Percentiles rank a stretch among this genome's conserved stretches.
Evolutionary conservation across 2,888 invertebrate genomes (phyloP).

Genomic region (Tridacna crocea): DNA sequence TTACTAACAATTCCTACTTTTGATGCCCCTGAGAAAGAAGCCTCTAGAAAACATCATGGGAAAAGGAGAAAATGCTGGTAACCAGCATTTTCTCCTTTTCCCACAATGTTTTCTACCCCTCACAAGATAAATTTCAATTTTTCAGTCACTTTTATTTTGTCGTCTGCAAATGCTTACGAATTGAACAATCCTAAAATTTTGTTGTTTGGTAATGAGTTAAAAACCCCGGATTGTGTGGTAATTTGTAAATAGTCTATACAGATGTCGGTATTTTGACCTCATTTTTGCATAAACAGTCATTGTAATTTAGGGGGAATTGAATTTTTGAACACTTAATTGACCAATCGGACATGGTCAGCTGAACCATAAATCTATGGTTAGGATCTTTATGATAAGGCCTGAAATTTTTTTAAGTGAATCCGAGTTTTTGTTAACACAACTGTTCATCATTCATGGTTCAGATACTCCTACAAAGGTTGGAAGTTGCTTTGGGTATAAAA

Average conservation of each 20-base stretch:
- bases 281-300: neutral
- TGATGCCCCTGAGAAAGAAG: too few species aligned
- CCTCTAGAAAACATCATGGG: too few species aligned
- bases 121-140: too few species aligned
- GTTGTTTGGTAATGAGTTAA: too few species aligned
- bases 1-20: too few species aligned
- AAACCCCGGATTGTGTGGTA: too few species aligned
- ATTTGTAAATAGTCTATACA: too few species aligned
- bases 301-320: conserved; percentile 14
- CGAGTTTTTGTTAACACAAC: neutral
- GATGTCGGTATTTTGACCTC: neutral
- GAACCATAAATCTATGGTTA: conserved; percentile 11
- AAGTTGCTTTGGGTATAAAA: neutral
- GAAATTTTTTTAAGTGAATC: conserved; percentile 4
- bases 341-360: conserved; percentile 23
- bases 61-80: too few species aligned
- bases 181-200: neutral
- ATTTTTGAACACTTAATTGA: conserved; percentile 20
- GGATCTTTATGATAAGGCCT: conserved; percentile 13
- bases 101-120: too few species aligned
- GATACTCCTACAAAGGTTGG: neutral
- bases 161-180: too few species aligned
- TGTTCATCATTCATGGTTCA: conserved; percentile 13
- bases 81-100: neutral
- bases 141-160: too few species aligned